Evolutionary conservation across 2,888 invertebrate genomes (phyloP).

Genomic region (Macroteleia sp.): DNA sequence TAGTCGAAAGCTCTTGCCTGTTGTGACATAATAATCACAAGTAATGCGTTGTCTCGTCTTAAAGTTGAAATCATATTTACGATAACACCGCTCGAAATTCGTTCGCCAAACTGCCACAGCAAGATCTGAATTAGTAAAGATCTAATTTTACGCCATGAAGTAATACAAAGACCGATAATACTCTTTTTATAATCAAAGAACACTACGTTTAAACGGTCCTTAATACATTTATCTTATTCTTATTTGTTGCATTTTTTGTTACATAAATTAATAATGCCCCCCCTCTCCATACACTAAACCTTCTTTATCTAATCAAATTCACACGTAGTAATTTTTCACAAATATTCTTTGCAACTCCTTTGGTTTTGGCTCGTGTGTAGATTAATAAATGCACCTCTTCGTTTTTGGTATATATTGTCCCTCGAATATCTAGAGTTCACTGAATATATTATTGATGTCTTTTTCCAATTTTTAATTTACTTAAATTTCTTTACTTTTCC

Average conservation of each 20-base stretch:
- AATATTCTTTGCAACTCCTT: conserved; percentile 60
- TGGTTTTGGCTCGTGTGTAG: conserved; percentile 74
- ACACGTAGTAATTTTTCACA: conserved; percentile 19
- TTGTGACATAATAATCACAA: too few relatives aligned
- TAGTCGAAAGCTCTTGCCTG: too few relatives aligned
- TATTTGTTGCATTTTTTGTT: neutral
- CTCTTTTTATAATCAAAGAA: too few relatives aligned
- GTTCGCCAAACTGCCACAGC: too few relatives aligned
- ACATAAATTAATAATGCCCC: neutral
- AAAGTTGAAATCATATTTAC: too few relatives aligned
- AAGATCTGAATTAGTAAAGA: too few relatives aligned
- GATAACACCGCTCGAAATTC: too few relatives aligned
- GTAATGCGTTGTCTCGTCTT: too few relatives aligned
- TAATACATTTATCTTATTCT: too few relatives aligned
- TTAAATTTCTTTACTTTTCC: neutral
- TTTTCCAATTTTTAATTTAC: neutral
- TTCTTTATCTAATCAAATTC: conserved; percentile 17
- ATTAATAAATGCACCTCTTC: conserved; percentile 73
- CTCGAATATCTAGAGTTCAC: conserved; percentile 71
- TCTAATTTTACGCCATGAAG: too few relatives aligned
- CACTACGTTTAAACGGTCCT: too few relatives aligned
- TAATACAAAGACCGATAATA: too few relatives aligned
- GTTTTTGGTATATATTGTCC: conserved; percentile 80
- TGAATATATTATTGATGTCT: conserved; percentile 6
- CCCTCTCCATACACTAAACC: neutral